Conservation (phyloP, 2,797 vertebrate genomes). For the Girardinus metallicus region DNA sequence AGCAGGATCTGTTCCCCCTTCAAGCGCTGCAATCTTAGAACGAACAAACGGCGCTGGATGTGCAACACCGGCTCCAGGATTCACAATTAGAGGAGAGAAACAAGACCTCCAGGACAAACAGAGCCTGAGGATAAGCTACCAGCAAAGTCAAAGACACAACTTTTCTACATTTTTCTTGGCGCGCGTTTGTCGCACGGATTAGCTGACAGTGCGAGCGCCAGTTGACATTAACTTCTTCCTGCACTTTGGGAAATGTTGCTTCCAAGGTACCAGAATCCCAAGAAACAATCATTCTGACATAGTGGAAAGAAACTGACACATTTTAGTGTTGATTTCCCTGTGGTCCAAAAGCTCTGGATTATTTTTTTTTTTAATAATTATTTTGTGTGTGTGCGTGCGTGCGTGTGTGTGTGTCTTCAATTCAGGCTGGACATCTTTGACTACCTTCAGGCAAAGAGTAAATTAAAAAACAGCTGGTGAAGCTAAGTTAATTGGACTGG, state of each 20-base stretch:
- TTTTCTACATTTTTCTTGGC: conserved; percentile 19
- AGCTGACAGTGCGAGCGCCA: not conserved
- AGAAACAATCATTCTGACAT: conserved; percentile 33
- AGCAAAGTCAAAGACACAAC: conserved; percentile 42
- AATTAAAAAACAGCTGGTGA: conserved; percentile 18
- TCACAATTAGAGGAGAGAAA: conserved; percentile 24
- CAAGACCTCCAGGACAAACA: conserved; percentile 35
- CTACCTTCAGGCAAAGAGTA: conserved; percentile 33
- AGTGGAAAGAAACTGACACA: conserved; percentile 31
- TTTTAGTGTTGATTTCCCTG: conserved; percentile 39
- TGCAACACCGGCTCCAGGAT: conserved; percentile 32
- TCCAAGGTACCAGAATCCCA: conserved; percentile 21
- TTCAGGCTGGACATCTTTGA: conserved; percentile 41
- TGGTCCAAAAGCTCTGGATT: conserved; percentile 18
- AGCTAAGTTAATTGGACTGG: conserved; percentile 29
- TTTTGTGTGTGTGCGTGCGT: not conserved
- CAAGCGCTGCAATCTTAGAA: not conserved
- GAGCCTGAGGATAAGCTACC: conserved; percentile 46
- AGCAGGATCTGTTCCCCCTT: conserved; percentile 16
- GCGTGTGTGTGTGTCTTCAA: conserved; percentile 1
- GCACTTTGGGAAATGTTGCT: conserved; percentile 22
- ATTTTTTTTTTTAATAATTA: not conserved
- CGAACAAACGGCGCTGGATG: conserved; percentile 26
- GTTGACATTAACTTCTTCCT: conserved; percentile 21
- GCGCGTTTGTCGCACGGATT: conserved; percentile 12